These are phyloP conservation scores for Microchirus variegatus DNA, from an alignment of 2,797 vertebrate species.

Conservation along the genomic window DNA sequence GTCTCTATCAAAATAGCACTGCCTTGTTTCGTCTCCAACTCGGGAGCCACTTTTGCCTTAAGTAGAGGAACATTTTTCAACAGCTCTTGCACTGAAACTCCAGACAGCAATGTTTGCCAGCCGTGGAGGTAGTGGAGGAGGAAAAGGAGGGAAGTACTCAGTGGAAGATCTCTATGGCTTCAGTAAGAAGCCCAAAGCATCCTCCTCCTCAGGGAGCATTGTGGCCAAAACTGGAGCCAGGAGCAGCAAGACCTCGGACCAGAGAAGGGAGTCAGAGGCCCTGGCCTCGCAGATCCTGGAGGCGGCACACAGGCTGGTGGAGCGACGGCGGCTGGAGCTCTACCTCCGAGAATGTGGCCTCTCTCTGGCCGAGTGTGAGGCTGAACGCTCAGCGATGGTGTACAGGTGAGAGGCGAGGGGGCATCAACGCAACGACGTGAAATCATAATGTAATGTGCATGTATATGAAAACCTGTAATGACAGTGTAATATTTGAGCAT, in stretches of 20 bases:
- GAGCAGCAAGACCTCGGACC: constrained; percentile 60
- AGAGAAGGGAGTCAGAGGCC: constrained; percentile 67
- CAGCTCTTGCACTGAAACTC: constrained; percentile 33
- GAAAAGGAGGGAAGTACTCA: constrained; percentile 82
- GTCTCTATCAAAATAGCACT: constrained; percentile 67
- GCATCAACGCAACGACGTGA: background rate
- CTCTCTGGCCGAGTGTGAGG: constrained; percentile 72
- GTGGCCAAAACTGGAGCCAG: constrained; percentile 60
- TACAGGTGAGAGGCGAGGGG: constrained; percentile 78
- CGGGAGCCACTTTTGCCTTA: constrained; percentile 28
- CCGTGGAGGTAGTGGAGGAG: constrained; percentile 70
- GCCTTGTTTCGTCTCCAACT: constrained; percentile 55
- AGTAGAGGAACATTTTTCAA: constrained; percentile 28
- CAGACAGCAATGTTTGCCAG: constrained; percentile 80
- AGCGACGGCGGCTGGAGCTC: constrained; percentile 77
- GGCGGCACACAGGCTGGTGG: constrained; percentile 78
- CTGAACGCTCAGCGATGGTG: constrained; percentile 76
- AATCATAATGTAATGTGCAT: no score
- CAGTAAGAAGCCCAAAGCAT: constrained; percentile 84
- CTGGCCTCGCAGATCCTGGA: constrained; percentile 80
- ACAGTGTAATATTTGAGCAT: no score
- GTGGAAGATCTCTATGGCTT: constrained; percentile 86
- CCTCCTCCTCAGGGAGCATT: constrained; percentile 62
- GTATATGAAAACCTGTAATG: no score
- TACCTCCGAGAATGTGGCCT: constrained; percentile 81